These are phyloP conservation scores for Nasonia longicornis DNA, from an alignment of 1,140 invertebrate species.

Conservation along the genomic window DNA sequence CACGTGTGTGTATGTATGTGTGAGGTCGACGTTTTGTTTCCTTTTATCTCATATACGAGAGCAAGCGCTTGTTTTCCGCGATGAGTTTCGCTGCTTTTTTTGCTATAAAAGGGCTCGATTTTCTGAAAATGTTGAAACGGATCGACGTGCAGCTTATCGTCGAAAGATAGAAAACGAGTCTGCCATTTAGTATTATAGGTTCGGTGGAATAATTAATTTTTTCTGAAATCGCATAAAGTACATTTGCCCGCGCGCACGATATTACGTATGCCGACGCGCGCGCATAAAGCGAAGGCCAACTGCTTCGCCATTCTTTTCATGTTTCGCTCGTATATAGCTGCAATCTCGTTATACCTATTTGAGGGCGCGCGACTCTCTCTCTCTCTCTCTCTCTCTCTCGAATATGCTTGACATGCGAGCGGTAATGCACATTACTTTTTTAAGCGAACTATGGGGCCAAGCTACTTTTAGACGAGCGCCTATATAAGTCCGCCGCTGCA, in stretches of 20 bases:
- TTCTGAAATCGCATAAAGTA: not conserved
- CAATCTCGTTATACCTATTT: not conserved
- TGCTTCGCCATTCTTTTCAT: not conserved
- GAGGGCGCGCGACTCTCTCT: not conserved
- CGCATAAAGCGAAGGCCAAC: not conserved
- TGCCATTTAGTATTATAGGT: not conserved
- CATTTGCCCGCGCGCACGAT: not conserved
- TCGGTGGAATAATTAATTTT: not conserved
- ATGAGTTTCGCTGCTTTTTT: no score
- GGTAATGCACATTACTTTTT: not conserved
- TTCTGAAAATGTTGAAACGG: no score
- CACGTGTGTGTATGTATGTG: not conserved
- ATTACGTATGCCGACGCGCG: not conserved
- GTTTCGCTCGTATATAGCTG: not conserved
- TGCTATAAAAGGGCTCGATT: no score
- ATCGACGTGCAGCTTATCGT: no score
- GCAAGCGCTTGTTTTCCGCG: no score
- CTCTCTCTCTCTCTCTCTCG: not conserved
- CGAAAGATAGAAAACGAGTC: not conserved
- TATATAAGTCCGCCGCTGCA: not conserved
- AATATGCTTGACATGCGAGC: not conserved
- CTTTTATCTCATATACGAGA: no score
- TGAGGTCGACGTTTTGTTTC: not conserved
- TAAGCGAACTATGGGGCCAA: not conserved
- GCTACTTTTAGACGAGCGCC: not conserved